Conservation (phyloP, 2,797 vertebrate species). For the Coracias cyanogaster region DNA sequence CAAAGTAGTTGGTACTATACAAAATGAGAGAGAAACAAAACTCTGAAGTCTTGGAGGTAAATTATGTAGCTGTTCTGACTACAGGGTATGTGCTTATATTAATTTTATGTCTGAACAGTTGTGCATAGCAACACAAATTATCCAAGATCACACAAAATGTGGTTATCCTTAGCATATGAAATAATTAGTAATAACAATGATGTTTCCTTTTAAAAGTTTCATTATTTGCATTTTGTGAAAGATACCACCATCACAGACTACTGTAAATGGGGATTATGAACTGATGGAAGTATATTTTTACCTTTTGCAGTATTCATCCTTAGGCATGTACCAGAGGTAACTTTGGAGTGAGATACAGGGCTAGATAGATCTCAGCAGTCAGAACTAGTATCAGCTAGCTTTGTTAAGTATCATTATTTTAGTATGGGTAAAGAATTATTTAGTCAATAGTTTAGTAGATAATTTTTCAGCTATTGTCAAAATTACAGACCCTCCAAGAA, state of each 20-base stretch:
- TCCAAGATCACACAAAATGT: background rate
- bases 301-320: background rate
- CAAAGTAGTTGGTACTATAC: background rate
- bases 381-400: background rate
- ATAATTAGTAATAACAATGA: background rate
- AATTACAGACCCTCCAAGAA: background rate
- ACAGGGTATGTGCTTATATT: background rate
- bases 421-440: background rate
- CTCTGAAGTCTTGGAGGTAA: slow-evolving; percentile 12
- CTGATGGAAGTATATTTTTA: background rate
- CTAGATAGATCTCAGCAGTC: background rate
- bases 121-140: background rate
- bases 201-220: background rate
- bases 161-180: background rate
- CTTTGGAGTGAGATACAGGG: background rate
- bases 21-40: slow-evolving; percentile 30
- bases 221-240: background rate
- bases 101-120: background rate
- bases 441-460: background rate
- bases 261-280: background rate
- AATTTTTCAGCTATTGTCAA: background rate
- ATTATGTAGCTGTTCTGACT: slow-evolving; percentile 11
- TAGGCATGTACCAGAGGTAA: background rate
- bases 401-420: background rate
- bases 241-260: background rate